These are phyloP conservation scores for Tyria jacobaeae DNA, from an alignment of 2,888 invertebrate species.

Conservation along the genomic window DNA sequence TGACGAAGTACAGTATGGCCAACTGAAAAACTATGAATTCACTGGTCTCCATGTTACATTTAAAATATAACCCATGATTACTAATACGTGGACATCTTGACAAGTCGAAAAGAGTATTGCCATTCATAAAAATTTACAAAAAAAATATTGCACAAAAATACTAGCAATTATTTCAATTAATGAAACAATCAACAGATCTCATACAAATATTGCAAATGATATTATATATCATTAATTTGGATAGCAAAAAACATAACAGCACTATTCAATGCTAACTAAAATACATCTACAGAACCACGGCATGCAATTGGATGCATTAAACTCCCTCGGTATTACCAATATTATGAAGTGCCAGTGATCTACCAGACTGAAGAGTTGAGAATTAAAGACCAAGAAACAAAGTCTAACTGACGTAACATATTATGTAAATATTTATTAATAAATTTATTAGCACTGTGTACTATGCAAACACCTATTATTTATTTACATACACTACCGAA, in stretches of 20 bases:
- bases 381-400: slow-evolving; percentile 6
- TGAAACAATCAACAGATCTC: slow-evolving; percentile 65
- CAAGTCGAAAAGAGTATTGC: slow-evolving; percentile 39
- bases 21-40: slow-evolving; percentile 52
- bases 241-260: slow-evolving; percentile 51
- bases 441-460: slow-evolving; percentile 52
- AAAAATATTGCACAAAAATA: slow-evolving; percentile 72
- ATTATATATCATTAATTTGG: slow-evolving; percentile 79
- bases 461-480: slow-evolving; percentile 60
- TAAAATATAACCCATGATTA: slow-evolving; percentile 38
- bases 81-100: slow-evolving; percentile 17
- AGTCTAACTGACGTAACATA: slow-evolving; percentile 30
- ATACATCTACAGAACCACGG: slow-evolving; percentile 24
- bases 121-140: slow-evolving; percentile 46
- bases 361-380: slow-evolving; percentile 1
- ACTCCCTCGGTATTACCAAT: slow-evolving; percentile 10
- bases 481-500: slow-evolving; percentile 60
- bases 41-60: slow-evolving; percentile 44
- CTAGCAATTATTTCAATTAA: slow-evolving; percentile 56
- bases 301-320: slow-evolving; percentile 14
- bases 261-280: slow-evolving; percentile 33
- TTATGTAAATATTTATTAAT: background rate
- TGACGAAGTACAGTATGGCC: slow-evolving; percentile 62
- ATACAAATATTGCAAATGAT: slow-evolving; percentile 72
- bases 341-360: slow-evolving; percentile 1